These are phyloP conservation scores for Vesta saturnalis DNA, from an alignment of 2,888 invertebrate genomes.

Conservation along the genomic window DNA sequence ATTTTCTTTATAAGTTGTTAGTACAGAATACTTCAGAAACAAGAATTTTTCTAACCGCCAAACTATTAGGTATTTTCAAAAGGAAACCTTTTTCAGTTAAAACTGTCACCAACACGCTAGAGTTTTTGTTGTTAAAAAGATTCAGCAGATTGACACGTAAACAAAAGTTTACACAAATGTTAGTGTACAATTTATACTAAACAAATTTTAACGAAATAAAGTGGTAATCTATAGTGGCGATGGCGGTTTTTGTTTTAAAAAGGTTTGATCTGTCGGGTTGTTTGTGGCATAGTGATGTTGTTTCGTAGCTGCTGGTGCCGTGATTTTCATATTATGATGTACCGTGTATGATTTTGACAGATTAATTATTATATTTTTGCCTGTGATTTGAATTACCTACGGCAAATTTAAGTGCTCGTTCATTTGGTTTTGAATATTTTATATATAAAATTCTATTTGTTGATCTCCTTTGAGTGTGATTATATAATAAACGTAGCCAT, in stretches of 20 bases:
- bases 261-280: conserved; percentile 45
- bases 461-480: conserved; percentile 16
- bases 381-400: conserved; percentile 45
- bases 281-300: conserved; percentile 53
- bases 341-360: conserved; percentile 60
- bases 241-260: conserved; percentile 36
- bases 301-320: conserved; percentile 49
- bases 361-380: conserved; percentile 59
- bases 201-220: conserved; percentile 14
- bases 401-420: conserved; percentile 42
- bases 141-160: background rate
- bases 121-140: background rate
- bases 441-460: conserved; percentile 31
- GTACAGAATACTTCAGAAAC: conserved; percentile 12
- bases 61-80: conserved; percentile 11
- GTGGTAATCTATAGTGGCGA: conserved; percentile 3
- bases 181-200: background rate
- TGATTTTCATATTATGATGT: conserved; percentile 58
- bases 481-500: conserved; percentile 3
- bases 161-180: background rate
- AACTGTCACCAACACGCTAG: conserved; percentile 11
- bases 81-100: conserved; percentile 10
- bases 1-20: conserved; percentile 14
- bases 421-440: conserved; percentile 40
- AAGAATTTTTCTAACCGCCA: conserved; percentile 10